A percentile compares a stretch with the other conserved stretches of the same genome.
These are phyloP conservation scores for Enteromius paludinosus DNA, from an alignment of 2,797 vertebrate species.

Conservation along the genomic window DNA sequence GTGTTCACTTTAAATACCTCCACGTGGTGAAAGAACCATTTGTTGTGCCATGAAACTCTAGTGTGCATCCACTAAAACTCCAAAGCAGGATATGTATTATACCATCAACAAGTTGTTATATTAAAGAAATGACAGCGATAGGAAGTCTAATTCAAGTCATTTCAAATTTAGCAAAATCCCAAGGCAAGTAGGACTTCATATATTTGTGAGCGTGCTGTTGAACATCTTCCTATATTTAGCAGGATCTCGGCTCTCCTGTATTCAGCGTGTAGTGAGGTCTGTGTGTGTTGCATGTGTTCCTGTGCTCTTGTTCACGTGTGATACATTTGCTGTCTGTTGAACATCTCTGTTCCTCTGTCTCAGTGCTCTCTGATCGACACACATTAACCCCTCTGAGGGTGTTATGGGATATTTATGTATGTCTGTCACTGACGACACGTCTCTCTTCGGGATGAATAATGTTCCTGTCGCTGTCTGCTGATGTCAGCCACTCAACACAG, in stretches of 20 bases:
- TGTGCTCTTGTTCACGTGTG: slow-evolving; percentile 36
- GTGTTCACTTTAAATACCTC: background rate
- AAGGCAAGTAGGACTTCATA: background rate
- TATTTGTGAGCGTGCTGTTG: slow-evolving; percentile 17
- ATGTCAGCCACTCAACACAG: slow-evolving; percentile 64
- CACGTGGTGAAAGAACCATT: background rate
- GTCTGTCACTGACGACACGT: slow-evolving; percentile 74
- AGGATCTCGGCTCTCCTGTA: background rate
- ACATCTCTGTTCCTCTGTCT: slow-evolving; percentile 56
- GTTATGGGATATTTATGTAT: slow-evolving; percentile 79
- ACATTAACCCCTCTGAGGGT: slow-evolving; percentile 77
- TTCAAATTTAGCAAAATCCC: slow-evolving; percentile 4
- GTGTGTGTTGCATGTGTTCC: slow-evolving; percentile 54
- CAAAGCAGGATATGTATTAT: background rate
- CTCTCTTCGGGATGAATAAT: slow-evolving; percentile 76
- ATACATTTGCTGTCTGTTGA: slow-evolving; percentile 7
- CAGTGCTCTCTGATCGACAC: slow-evolving; percentile 73
- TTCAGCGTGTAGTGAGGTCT: background rate
- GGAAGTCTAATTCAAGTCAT: background rate
- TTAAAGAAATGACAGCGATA: background rate
- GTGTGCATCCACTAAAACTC: background rate
- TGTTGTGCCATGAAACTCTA: background rate
- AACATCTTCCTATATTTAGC: slow-evolving; percentile 13
- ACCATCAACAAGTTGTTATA: background rate
- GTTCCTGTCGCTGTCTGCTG: slow-evolving; percentile 68